Evolutionary conservation across 2,113 vertebrate species (phyloP), one percentile per base, ranked within the genome.

Genomic region (Pipa parva): DNA sequence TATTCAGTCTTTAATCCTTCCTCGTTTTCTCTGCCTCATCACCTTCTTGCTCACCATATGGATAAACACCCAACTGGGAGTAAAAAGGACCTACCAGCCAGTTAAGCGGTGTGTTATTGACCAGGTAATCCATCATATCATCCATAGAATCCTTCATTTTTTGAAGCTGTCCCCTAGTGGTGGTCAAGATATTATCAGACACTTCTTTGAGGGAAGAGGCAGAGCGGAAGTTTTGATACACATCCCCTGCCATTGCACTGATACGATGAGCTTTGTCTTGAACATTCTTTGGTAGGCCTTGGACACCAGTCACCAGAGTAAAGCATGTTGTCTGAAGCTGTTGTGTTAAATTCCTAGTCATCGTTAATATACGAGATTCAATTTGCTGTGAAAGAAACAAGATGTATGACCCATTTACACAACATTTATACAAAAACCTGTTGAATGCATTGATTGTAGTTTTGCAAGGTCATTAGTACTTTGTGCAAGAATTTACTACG

Each of bases 21-120:
- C 63, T 78, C 73, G 72, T 54, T 26, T 56, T 73, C 63, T 71
- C 24, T 33, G 74, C 58, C 73, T 73, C 73, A 80, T 82, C 66
- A 76, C 57, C 71, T 71, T 52, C 63, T 57, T 64, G 72, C 78
- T 80, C 80, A 77, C 77, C 65, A 77, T 76, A 76, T 75, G 75
- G 31, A 46, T 20, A 66, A 54, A 76, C 75, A 20, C 63, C 67
- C 68, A 87, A 50, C n/a, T 88, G 79, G 39, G 76, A 80, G 78
- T 87, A 84, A 83, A 86, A 84, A 58, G 88, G 87, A 83, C 86
- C 95, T 73, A 97, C 92, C 82, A 88, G 83, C 79, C 87, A 92
- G 69, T 87, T 96, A 77, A 98, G 92, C 0, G 92, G 92, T 0
- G 93, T 96, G 89, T 96, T 97, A 83, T 97, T 91, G 75, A 91